These are phyloP conservation scores for Nasonia giraulti DNA, from an alignment of 1,140 invertebrate genomes.

Conservation along the genomic window DNA sequence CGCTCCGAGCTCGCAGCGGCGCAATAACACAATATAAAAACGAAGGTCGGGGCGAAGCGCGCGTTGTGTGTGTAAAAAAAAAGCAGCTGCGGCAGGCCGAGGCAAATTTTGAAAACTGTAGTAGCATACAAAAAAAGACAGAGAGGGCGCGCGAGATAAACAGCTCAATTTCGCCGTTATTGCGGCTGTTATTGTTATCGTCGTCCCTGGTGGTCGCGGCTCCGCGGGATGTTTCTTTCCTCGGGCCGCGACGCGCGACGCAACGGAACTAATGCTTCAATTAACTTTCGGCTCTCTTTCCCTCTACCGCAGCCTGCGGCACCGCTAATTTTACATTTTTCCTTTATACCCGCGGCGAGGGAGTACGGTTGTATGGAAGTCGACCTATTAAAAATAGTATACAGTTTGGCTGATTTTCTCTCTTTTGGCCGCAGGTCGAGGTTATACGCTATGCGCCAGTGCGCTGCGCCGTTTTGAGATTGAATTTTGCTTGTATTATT, in stretches of 20 bases:
- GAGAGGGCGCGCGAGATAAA: background rate
- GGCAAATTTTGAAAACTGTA: background rate
- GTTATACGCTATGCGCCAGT: too few relatives aligned
- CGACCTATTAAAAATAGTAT: too few relatives aligned
- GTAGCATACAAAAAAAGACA: background rate
- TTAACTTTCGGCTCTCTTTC: background rate
- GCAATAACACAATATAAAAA: background rate
- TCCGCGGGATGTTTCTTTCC: slow-evolving; percentile 15
- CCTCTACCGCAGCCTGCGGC: too few relatives aligned
- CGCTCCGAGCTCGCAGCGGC: too few relatives aligned
- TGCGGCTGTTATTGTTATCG: slow-evolving; percentile 19
- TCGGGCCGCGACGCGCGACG: background rate
- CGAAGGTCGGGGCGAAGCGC: background rate
- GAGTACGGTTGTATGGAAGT: too few relatives aligned
- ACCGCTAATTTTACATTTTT: slow-evolving; percentile 14
- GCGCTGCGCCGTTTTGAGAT: too few relatives aligned
- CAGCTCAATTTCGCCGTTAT: slow-evolving; percentile 18
- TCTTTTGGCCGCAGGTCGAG: too few relatives aligned
- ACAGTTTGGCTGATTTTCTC: too few relatives aligned
- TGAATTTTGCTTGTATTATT: too few relatives aligned
- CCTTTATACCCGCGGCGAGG: background rate
- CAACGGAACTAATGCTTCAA: slow-evolving; percentile 19
- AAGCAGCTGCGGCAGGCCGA: background rate
- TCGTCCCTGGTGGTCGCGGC: background rate
- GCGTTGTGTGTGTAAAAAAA: too few relatives aligned